Conservation (phyloP, 2,888 invertebrate genomes). For the Phyto melanocephala region DNA sequence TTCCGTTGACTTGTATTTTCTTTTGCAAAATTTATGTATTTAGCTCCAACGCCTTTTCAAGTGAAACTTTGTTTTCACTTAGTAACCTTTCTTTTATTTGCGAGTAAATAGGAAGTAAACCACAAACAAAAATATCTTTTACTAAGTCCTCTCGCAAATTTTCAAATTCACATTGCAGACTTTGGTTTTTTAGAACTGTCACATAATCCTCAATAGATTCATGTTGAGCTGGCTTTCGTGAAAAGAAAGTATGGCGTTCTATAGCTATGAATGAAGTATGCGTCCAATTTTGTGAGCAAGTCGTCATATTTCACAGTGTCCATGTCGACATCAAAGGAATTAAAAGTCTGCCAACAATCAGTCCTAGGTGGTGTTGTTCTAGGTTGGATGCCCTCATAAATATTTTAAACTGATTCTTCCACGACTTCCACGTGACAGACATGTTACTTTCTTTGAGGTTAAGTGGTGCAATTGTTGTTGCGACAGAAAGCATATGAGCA, state of each 20-base stretch:
- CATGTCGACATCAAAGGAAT: slow-evolving; percentile 60
- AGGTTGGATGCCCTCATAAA: slow-evolving; percentile 60
- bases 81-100: not conserved
- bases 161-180: too few species aligned
- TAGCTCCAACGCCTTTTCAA: not conserved
- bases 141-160: too few species aligned
- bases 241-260: slow-evolving; percentile 47
- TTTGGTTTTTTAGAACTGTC: too few species aligned
- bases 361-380: slow-evolving; percentile 43
- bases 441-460: slow-evolving; percentile 40
- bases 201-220: too few species aligned
- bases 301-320: too few species aligned
- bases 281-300: slow-evolving; percentile 5
- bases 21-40: not conserved
- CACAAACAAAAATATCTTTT: too few species aligned
- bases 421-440: slow-evolving; percentile 50
- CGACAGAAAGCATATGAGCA: not conserved
- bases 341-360: slow-evolving; percentile 50
- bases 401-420: slow-evolving; percentile 56
- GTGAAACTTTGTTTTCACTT: not conserved
- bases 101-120: too few species aligned
- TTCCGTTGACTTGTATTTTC: slow-evolving; percentile 2
- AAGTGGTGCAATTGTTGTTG: slow-evolving; percentile 20
- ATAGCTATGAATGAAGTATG: slow-evolving; percentile 59
- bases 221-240: slow-evolving; percentile 21